phyloP scores from a whole-genome alignment of 2,797 vertebrate species.

The Naso thynnoides region DNA sequence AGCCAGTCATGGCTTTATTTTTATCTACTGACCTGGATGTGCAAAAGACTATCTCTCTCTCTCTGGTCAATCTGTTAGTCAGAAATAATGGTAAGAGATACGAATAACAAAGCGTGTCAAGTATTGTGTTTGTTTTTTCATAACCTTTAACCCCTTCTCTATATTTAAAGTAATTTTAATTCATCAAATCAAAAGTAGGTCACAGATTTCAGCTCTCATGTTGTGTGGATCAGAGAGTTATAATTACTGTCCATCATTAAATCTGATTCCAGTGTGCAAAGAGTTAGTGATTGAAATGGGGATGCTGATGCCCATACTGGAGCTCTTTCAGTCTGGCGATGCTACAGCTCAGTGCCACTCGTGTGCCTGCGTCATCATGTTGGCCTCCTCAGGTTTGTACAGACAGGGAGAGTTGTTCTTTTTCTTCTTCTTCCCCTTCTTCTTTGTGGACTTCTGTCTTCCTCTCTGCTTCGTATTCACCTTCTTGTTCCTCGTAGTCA shows the following conservation, averaged over 20 bases:
- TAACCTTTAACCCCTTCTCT: not conserved
- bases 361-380: slow-evolving; percentile 84
- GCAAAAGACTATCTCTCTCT: slow-evolving; percentile 83
- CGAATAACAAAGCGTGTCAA: not conserved
- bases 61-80: slow-evolving; percentile 85
- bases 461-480: too few relatives aligned
- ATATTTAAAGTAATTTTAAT: not conserved
- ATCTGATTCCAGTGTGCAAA: slow-evolving; percentile 76
- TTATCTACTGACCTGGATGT: slow-evolving; percentile 84
- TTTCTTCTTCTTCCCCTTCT: not conserved
- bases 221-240: not conserved
- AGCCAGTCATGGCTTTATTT: slow-evolving; percentile 80
- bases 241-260: not conserved
- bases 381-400: slow-evolving; percentile 85
- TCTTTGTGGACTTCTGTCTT: too few relatives aligned
- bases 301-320: slow-evolving; percentile 86
- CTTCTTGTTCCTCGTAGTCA: too few relatives aligned
- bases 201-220: not conserved
- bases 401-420: not conserved
- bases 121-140: not conserved
- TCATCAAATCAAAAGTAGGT: not conserved
- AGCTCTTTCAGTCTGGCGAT: slow-evolving; percentile 87
- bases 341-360: slow-evolving; percentile 85
- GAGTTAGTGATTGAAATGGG: slow-evolving; percentile 86
- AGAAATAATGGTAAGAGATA: slow-evolving; percentile 83